Base-by-base conservation (phyloP, 2,888 invertebrate species). In the Osedax fenrisi region DNA sequence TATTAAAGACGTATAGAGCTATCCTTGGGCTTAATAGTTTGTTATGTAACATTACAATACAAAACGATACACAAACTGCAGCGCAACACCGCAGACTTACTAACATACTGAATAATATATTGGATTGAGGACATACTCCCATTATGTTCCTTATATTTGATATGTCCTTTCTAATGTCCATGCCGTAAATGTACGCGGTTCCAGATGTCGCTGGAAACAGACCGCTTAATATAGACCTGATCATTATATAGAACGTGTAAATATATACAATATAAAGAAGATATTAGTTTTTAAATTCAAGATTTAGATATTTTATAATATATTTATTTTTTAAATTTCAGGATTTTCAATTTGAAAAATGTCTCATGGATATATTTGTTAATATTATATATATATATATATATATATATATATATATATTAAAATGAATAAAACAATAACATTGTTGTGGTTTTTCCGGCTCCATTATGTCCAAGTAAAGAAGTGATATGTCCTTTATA, bases 371-470 rank as follows among this genome's bases (percentile, higher is more conserved):
- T n/a, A n/a, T n/a, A n/a, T n/a, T n/a, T n/a, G n/a, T n/a, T n/a
- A n/a, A n/a, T n/a, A n/a, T n/a, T n/a, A n/a, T n/a, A n/a, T n/a
- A n/a, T n/a, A n/a, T n/a, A n/a, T n/a, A n/a, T n/a, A n/a, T n/a
- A n/a, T n/a, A n/a, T n/a, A n/a, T n/a, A n/a, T 25, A 68, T 10
- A 25, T 68, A 13, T 21, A 21, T 25, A 25, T 17, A 24, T 25
- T 23, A 24, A 68, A 24, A 68, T 25, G 24, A 24, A n/a, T n/a
- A n/a, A 64, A 21, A 10, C 3, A 72, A 82, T 79, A 78, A 92
- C 91, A 92, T 92, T 0, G 93, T 90, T 0, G 94, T 94, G 22
- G 92, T 92, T 85, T 94, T 94, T 10, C 94, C 94, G 0, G 94
- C 93, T 0, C 94, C 93, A 80, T 94, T 94, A 79, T 93, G 90